Conservation (phyloP, 2,113 vertebrate genomes). For the Syrrhaptes paradoxus region DNA sequence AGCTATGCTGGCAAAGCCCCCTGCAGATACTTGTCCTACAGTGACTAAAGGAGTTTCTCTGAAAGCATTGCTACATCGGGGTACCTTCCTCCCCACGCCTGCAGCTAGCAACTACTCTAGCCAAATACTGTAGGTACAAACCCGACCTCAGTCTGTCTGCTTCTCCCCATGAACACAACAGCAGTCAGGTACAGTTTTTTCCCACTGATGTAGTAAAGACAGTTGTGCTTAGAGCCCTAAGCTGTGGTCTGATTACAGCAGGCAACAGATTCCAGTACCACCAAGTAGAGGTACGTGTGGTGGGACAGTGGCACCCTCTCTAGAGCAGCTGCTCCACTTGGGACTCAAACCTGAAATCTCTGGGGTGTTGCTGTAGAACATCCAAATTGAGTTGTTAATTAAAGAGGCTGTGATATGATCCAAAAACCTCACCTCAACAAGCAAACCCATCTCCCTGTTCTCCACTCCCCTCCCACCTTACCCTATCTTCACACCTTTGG, state of each 20-base stretch:
- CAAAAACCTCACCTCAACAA: not conserved
- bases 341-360: not conserved
- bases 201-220: not conserved
- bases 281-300: not conserved
- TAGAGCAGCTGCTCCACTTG: not conserved
- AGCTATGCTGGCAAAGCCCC: not conserved
- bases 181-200: not conserved
- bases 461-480: not conserved
- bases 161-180: not conserved
- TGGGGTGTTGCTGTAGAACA: not conserved
- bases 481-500: not conserved
- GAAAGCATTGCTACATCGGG: not conserved
- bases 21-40: not conserved
- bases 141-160: not conserved
- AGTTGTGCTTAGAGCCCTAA: not conserved
- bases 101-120: not conserved
- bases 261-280: not conserved
- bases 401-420: not conserved
- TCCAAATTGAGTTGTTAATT: not conserved
- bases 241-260: not conserved
- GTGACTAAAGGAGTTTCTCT: not conserved
- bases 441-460: not conserved
- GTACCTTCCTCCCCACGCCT: not conserved
- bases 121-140: not conserved
- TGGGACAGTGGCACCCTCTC: not conserved